These are phyloP conservation scores for Helobdella robusta DNA, from an alignment of 2,888 invertebrate species.

Conservation along the genomic window DNA sequence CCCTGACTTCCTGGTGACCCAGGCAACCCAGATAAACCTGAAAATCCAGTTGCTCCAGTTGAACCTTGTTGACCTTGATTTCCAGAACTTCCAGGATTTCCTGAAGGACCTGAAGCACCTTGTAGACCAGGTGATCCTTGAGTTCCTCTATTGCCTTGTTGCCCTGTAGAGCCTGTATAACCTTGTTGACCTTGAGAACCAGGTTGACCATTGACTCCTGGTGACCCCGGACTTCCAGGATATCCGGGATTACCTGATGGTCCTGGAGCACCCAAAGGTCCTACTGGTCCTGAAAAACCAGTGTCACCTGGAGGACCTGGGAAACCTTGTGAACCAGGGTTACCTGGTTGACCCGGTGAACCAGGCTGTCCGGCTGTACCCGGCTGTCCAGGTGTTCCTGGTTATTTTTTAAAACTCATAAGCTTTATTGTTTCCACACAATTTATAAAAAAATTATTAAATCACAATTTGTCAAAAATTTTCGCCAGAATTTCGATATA, in stretches of 20 bases:
- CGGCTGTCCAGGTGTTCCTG: constrained; percentile 15
- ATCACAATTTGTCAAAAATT: no score
- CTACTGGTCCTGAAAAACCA: constrained; percentile 4
- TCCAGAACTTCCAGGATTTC: constrained; percentile 20
- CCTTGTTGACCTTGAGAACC: constrained; percentile 27
- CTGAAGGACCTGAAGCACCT: constrained; percentile 17
- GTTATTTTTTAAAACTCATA: no score
- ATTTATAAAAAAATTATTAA: no score
- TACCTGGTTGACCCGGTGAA: constrained; percentile 1
- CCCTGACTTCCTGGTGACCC: constrained; percentile 16
- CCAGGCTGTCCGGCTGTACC: constrained; percentile 13
- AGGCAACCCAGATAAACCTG: constrained; percentile 49
- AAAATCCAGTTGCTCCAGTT: constrained; percentile 22
- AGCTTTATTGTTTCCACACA: no score
- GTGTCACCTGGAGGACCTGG: constrained; percentile 1
- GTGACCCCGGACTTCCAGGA: constrained; percentile 28
- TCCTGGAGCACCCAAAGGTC: constrained; percentile 30
- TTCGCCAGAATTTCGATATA: no score
- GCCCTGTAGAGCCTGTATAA: constrained; percentile 27
- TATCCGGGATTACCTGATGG: constrained; percentile 24
- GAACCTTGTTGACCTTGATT: constrained; percentile 19
- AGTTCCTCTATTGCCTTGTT: constrained; percentile 11
- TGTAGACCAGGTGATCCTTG: constrained; percentile 9
- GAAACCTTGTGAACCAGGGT: constrained; percentile 3
- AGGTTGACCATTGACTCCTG: constrained; percentile 20